phyloP scores from a whole-genome alignment of 2,113 vertebrate species.

The Taurulus bubalis region DNA sequence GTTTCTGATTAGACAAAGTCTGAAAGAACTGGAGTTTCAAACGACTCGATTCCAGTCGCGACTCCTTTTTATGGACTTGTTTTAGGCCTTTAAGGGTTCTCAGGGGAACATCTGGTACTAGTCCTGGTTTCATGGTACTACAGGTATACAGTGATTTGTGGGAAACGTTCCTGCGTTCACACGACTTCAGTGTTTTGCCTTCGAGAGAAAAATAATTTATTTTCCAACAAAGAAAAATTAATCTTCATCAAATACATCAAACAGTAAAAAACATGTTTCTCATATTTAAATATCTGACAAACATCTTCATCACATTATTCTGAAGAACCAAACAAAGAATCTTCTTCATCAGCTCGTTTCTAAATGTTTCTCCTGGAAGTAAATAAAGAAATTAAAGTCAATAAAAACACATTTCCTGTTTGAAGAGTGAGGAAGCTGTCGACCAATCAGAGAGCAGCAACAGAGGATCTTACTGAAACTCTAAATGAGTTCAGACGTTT shows the following conservation, averaged over 20 bases:
- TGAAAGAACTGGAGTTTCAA: background rate
- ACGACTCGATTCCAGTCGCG: background rate
- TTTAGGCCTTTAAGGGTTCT: too few species aligned
- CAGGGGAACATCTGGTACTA: too few species aligned
- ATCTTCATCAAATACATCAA: background rate
- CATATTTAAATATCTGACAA: background rate
- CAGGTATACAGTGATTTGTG: background rate
- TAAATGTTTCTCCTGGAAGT: background rate
- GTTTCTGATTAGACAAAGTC: background rate
- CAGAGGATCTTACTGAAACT: background rate
- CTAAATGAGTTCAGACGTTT: too few species aligned
- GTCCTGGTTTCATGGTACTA: too few species aligned
- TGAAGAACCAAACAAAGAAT: background rate
- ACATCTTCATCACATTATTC: background rate
- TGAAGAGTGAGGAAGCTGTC: background rate
- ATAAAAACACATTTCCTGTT: too few species aligned
- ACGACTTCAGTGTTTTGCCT: background rate
- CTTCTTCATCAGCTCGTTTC: background rate
- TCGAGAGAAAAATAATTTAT: background rate
- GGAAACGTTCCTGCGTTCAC: background rate
- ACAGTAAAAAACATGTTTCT: background rate
- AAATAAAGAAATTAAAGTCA: too few species aligned
- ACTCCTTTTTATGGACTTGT: background rate
- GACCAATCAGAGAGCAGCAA: background rate
- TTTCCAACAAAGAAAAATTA: background rate